Conservation (phyloP, 2,113 vertebrate species). For the Hippocampus guttulatus region DNA sequence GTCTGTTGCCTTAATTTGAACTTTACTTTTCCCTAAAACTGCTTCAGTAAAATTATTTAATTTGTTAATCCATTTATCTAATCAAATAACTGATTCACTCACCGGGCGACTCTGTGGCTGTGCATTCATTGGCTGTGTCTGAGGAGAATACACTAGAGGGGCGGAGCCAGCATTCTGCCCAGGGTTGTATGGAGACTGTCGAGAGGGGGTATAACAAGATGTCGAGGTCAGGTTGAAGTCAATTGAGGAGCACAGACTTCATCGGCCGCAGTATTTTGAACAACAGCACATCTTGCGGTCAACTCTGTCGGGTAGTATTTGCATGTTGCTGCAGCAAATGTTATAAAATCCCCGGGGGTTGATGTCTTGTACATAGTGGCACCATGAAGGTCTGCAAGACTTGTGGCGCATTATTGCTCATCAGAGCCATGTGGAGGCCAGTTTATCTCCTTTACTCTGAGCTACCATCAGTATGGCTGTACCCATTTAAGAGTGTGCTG, state of each 20-base stretch:
- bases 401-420: slow-evolving; percentile 24
- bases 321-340: slow-evolving; percentile 21
- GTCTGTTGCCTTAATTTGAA: too few species aligned
- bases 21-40: too few species aligned
- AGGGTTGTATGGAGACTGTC: slow-evolving; percentile 87
- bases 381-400: slow-evolving; percentile 25
- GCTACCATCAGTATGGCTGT: slow-evolving; percentile 17
- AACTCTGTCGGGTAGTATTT: neutral
- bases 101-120: slow-evolving; percentile 94
- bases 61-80: too few species aligned
- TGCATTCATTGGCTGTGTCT: slow-evolving; percentile 91
- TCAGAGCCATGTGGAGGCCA: slow-evolving; percentile 21
- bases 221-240: neutral
- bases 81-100: slow-evolving; percentile 43
- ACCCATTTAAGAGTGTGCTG: slow-evolving; percentile 39
- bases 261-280: slow-evolving; percentile 9
- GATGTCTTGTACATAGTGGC: slow-evolving; percentile 19
- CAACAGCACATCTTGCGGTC: slow-evolving; percentile 6
- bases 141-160: slow-evolving; percentile 88
- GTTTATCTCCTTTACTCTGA: slow-evolving; percentile 26
- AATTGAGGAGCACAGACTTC: slow-evolving; percentile 2
- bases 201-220: slow-evolving; percentile 23
- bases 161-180: slow-evolving; percentile 92
- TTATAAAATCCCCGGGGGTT: slow-evolving; percentile 21
- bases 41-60: too few species aligned